Percentiles rank a stretch among this genome's conserved stretches.
Conservation (phyloP, 2,113 vertebrate genomes). For the Rhinolophus ferrumequinum region DNA sequence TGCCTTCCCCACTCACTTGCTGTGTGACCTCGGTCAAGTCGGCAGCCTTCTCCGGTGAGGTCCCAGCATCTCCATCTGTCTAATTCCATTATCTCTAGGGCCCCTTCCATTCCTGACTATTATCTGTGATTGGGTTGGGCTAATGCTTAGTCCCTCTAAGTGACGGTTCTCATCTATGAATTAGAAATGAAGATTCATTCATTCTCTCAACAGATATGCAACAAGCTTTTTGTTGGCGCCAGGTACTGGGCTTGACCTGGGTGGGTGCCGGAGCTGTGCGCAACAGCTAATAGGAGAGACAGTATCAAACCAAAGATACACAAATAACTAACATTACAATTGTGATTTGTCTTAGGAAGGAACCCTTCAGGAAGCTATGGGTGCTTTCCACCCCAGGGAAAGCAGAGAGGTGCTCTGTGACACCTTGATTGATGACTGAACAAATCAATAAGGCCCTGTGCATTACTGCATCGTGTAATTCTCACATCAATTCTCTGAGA, state of each 20-base stretch:
- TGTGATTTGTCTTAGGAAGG: not conserved
- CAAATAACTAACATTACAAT: not conserved
- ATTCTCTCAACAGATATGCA: not conserved
- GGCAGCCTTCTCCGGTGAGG: not conserved
- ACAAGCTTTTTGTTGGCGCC: not conserved
- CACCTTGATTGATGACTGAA: not conserved
- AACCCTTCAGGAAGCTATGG: not conserved
- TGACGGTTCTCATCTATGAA: not conserved
- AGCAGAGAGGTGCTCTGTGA: not conserved
- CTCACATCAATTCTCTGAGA: not conserved
- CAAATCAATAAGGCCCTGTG: not conserved
- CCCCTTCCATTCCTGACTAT: not conserved
- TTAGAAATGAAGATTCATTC: not conserved
- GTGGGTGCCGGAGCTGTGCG: not conserved
- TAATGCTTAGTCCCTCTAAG: not conserved
- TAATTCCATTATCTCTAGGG: not conserved
- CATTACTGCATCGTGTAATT: not conserved
- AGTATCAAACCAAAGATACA: not conserved
- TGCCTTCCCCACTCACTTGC: not conserved
- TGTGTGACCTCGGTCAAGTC: not conserved
- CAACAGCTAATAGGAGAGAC: not conserved
- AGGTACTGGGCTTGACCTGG: rapidly evolving
- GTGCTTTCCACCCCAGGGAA: not conserved
- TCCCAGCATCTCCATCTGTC: not conserved
- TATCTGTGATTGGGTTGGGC: not conserved